These are phyloP conservation scores for Gracilinanus agilis DNA, from an alignment of 2,113 vertebrate species.

Conservation along the genomic window DNA sequence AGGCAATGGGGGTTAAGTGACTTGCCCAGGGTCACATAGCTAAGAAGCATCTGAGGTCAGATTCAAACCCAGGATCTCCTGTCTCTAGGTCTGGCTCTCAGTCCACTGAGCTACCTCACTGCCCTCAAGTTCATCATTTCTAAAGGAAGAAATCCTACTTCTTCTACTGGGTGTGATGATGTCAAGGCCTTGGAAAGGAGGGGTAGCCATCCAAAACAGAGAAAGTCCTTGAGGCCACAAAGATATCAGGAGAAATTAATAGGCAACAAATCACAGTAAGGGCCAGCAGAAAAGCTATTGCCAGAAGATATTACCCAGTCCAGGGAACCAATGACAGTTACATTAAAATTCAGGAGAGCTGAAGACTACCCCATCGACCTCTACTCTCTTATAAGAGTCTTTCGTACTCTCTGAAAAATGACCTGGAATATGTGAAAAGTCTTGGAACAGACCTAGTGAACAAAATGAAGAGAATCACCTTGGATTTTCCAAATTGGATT, in stretches of 20 bases:
- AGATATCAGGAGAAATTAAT: slow-evolving; percentile 82
- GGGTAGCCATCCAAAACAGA: slow-evolving; percentile 86
- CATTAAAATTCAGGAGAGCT: slow-evolving; percentile 95
- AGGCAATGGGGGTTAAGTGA: no score
- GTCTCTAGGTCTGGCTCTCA: no score
- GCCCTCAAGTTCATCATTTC: slow-evolving; percentile 71
- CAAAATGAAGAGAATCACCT: slow-evolving; percentile 95
- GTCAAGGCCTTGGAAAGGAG: slow-evolving; percentile 90
- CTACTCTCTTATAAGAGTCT: slow-evolving; percentile 99
- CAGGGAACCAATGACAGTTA: slow-evolving; percentile 94
- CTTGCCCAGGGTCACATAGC: no score
- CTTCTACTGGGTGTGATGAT: slow-evolving; percentile 95
- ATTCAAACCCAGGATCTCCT: no score
- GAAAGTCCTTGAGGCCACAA: slow-evolving; percentile 92
- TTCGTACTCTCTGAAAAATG: slow-evolving; percentile 97
- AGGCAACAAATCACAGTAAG: slow-evolving; percentile 92
- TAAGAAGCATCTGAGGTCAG: no score
- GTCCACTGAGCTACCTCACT: no score
- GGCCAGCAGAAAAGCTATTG: slow-evolving; percentile 86
- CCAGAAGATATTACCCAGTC: slow-evolving; percentile 95
- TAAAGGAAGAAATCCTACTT: slow-evolving; percentile 94
- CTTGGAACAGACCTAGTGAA: slow-evolving; percentile 93
- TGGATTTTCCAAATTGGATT: slow-evolving; percentile 97
- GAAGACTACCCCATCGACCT: slow-evolving; percentile 98
- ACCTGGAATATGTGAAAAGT: slow-evolving; percentile 97